These are phyloP conservation scores for Gymnocheta viridis DNA, from an alignment of 2,888 invertebrate species.

Conservation along the genomic window DNA sequence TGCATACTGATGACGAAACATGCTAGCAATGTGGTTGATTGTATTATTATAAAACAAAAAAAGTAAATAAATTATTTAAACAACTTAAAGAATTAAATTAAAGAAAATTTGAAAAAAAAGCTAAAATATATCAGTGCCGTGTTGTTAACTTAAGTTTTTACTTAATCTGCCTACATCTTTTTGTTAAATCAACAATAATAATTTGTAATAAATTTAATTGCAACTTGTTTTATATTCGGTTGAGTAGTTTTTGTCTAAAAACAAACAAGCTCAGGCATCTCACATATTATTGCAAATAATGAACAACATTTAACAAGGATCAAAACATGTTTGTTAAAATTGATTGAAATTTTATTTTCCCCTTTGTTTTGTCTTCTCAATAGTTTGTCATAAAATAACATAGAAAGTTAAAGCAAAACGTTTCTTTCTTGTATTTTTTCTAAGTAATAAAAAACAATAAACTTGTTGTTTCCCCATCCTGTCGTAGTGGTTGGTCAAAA, in stretches of 20 bases:
- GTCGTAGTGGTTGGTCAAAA: conserved; percentile 16
- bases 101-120: not conserved
- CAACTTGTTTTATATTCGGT: conserved; percentile 15
- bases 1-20: conserved; percentile 17
- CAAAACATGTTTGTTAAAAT: conserved; percentile 32
- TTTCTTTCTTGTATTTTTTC: not conserved
- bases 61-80: conserved; percentile 20
- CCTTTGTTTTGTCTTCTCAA: not conserved
- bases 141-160: not conserved
- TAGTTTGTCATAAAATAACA: conserved; percentile 25
- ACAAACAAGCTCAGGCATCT: not conserved
- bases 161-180: not conserved
- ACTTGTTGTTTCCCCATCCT: conserved; percentile 10
- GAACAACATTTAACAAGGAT: conserved; percentile 7
- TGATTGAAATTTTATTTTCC: conserved; percentile 40
- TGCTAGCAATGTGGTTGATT: conserved; percentile 43
- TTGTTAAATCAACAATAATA: conserved; percentile 16
- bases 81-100: not conserved
- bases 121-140: not conserved
- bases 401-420: not conserved
- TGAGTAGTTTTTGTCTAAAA: conserved; percentile 1
- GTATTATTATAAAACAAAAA: not conserved
- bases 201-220: conserved; percentile 27
- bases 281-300: conserved; percentile 13
- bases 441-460: conserved; percentile 24